These are phyloP conservation scores for Hormiphora californensis DNA, from an alignment of 37 sponge, comb jelly and placozoan species.

Conservation along the genomic window DNA sequence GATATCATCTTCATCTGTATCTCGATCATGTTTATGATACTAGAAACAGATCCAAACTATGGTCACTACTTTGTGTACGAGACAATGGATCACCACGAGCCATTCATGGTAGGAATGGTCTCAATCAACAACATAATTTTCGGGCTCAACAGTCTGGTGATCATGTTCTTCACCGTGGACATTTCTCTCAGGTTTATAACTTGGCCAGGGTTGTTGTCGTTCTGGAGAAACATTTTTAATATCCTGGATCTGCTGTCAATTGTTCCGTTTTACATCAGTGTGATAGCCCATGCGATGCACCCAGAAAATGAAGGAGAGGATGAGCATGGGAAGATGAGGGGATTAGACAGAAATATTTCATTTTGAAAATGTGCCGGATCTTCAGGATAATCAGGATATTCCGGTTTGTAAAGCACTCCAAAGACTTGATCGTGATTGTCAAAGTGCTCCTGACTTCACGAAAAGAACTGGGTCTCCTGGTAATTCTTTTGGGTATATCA, in stretches of 20 bases:
- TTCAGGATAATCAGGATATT: neutral
- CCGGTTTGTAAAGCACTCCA: neutral
- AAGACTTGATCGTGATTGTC: constrained; percentile 7
- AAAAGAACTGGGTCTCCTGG: neutral
- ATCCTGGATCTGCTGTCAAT: neutral
- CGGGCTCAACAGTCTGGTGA: neutral
- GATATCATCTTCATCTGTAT: constrained; percentile 16
- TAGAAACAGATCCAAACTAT: neutral
- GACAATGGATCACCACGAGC: neutral
- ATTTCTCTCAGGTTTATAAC: neutral
- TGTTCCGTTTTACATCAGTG: neutral
- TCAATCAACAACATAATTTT: neutral
- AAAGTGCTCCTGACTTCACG: neutral
- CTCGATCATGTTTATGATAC: neutral
- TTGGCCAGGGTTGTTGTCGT: neutral
- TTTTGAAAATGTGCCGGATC: constrained; percentile 6
- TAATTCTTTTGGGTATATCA: neutral
- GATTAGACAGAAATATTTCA: constrained; percentile 2
- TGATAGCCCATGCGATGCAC: neutral
- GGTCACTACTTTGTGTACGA: neutral
- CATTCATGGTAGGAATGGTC: neutral
- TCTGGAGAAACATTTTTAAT: constrained; percentile 12
- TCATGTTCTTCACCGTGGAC: neutral
- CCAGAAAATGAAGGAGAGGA: neutral
- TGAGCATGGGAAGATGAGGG: neutral